Evolutionary conservation across 2,888 invertebrate genomes (phyloP).

Genomic region (Pogonocherus hispidulus): DNA sequence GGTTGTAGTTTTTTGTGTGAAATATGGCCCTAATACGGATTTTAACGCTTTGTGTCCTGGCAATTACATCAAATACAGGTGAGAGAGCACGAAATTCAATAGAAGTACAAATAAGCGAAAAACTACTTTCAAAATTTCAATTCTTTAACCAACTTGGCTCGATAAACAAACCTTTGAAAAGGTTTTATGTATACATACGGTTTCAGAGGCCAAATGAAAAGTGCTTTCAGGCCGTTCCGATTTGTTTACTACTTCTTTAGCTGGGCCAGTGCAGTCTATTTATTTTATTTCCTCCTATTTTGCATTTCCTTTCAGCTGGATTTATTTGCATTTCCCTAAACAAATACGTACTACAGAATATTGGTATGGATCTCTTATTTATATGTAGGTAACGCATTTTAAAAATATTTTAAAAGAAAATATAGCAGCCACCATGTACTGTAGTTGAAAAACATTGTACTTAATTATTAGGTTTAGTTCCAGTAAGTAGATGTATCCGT

Average conservation of each 20-base stretch:
- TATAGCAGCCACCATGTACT: too few species aligned
- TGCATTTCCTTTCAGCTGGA: neutral
- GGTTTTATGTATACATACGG: too few species aligned
- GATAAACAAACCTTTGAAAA: neutral
- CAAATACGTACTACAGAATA: too few species aligned
- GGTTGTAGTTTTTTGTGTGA: slow-evolving; percentile 45
- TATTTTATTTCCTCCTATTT: slow-evolving; percentile 13
- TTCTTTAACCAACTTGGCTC: too few species aligned
- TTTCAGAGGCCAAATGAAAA: neutral
- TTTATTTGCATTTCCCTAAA: neutral
- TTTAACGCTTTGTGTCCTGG: slow-evolving; percentile 49
- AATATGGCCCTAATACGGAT: slow-evolving; percentile 51
- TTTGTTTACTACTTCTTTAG: slow-evolving; percentile 25
- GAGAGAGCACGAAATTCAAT: slow-evolving; percentile 27
- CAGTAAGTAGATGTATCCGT: too few species aligned
- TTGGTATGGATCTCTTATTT: too few species aligned
- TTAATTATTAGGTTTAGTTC: too few species aligned
- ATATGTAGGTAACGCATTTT: too few species aligned
- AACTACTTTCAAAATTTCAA: too few species aligned
- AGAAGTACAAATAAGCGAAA: neutral
- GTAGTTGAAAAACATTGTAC: too few species aligned
- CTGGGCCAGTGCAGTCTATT: slow-evolving; percentile 10
- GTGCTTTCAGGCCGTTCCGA: too few species aligned
- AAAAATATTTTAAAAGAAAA: too few species aligned
- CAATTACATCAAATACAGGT: slow-evolving; percentile 50